phyloP scores from a whole-genome alignment of 2,888 invertebrate genomes.

The Isoperla grammatica region DNA sequence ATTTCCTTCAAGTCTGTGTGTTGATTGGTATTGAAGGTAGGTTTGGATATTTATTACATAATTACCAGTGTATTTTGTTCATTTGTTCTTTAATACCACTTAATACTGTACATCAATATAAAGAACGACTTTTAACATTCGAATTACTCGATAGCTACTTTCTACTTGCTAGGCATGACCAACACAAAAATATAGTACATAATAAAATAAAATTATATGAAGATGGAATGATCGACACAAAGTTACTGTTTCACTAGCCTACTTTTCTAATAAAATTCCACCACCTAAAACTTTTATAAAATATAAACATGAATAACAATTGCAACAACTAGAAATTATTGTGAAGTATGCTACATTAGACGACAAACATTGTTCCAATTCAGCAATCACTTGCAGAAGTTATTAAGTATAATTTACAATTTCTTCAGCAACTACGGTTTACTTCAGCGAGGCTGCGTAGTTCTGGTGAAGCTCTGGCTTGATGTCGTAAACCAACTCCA shows the following conservation, averaged over 20 bases:
- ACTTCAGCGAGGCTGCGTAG: constrained; percentile 49
- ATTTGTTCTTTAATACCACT: too few relatives aligned
- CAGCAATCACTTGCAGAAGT: not conserved
- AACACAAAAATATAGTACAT: not conserved
- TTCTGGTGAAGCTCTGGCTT: constrained; percentile 91
- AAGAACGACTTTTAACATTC: too few relatives aligned
- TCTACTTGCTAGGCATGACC: too few relatives aligned
- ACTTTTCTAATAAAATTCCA: constrained; percentile 13
- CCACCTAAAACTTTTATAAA: constrained; percentile 14
- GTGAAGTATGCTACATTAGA: not conserved
- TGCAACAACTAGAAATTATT: not conserved
- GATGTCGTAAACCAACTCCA: constrained; percentile 84
- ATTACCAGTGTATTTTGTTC: too few relatives aligned
- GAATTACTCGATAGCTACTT: too few relatives aligned
- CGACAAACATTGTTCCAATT: not conserved
- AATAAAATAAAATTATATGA: not conserved
- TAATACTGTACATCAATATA: too few relatives aligned
- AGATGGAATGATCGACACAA: constrained; percentile 1
- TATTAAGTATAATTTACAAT: not conserved
- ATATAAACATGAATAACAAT: constrained; percentile 5
- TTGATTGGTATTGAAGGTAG: too few relatives aligned
- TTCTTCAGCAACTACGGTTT: not conserved
- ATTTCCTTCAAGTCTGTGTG: too few relatives aligned
- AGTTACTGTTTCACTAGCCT: not conserved
- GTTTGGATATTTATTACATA: too few relatives aligned